A percentile compares a stretch with the other conserved stretches of the same genome.
Evolutionary conservation across 1,140 invertebrate species (phyloP).

Genomic region (Bombyx mandarina): DNA sequence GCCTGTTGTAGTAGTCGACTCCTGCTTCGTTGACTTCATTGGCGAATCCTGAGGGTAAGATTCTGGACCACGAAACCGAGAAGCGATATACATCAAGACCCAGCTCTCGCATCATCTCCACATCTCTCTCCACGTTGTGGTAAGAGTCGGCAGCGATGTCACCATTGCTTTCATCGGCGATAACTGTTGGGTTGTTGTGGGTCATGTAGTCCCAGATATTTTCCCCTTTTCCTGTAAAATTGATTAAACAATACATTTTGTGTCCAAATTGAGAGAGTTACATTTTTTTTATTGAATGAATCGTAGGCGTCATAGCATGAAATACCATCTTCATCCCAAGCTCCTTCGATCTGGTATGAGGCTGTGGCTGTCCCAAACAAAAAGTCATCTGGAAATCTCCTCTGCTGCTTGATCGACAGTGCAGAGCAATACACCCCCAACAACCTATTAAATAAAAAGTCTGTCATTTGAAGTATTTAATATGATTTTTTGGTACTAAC

Average conservation of each 20-base stretch:
- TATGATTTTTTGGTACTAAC: no score
- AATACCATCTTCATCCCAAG: slow-evolving; percentile 61
- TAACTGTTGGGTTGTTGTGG: slow-evolving; percentile 32
- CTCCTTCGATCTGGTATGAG: slow-evolving; percentile 72
- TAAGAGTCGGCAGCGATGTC: slow-evolving; percentile 39
- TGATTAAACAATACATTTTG: no score
- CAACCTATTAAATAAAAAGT: slow-evolving; percentile 3
- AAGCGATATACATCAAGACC: slow-evolving; percentile 43
- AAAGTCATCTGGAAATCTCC: slow-evolving; percentile 64
- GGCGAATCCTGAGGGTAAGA: slow-evolving; percentile 70
- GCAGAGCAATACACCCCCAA: slow-evolving; percentile 9
- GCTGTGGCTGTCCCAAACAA: slow-evolving; percentile 65
- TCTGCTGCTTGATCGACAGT: slow-evolving; percentile 6
- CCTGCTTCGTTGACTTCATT: slow-evolving; percentile 67
- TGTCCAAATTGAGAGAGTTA: no score
- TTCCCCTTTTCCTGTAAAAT: slow-evolving; percentile 48
- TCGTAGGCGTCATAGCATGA: not conserved
- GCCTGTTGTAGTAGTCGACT: slow-evolving; percentile 72
- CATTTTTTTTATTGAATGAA: not conserved
- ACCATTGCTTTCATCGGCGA: slow-evolving; percentile 23
- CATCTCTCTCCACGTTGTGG: slow-evolving; percentile 40
- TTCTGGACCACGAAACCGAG: slow-evolving; percentile 42
- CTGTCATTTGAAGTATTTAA: no score
- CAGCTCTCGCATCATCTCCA: slow-evolving; percentile 45
- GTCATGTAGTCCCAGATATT: slow-evolving; percentile 54